Percentiles rank a stretch among this genome's conserved stretches.
These are phyloP conservation scores for Sterna hirundo DNA, from an alignment of 2,113 vertebrate genomes.

Conservation along the genomic window DNA sequence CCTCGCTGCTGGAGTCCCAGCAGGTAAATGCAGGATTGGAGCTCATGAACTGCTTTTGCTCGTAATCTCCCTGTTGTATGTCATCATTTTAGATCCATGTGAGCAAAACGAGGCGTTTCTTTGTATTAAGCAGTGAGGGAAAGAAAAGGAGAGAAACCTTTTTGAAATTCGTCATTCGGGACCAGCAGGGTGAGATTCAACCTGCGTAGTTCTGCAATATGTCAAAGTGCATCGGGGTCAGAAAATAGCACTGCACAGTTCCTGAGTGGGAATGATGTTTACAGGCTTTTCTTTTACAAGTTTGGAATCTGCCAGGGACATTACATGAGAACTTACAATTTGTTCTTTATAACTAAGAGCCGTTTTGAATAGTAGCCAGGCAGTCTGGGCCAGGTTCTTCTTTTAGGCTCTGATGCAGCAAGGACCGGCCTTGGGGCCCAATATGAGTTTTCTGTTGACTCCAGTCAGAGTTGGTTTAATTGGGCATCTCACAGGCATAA, in stretches of 20 bases:
- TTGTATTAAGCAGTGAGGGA: not conserved
- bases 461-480: not conserved
- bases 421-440: not conserved
- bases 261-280: constrained; percentile 50
- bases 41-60: not conserved
- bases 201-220: not conserved
- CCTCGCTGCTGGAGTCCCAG: not conserved
- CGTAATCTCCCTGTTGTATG: not conserved
- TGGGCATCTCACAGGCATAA: not conserved
- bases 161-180: not conserved
- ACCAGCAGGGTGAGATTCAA: not conserved
- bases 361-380: constrained; percentile 20
- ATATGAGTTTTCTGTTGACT: not conserved
- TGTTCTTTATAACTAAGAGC: constrained; percentile 60
- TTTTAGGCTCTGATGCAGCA: not conserved
- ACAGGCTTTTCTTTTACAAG: constrained; percentile 56
- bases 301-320: constrained; percentile 39
- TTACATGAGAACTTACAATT: constrained; percentile 64
- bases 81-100: not conserved
- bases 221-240: not conserved
- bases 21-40: not conserved
- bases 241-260: constrained; percentile 6
- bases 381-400: constrained; percentile 37
- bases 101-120: not conserved
- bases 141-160: constrained; percentile 10